A percentile compares a stretch with the other conserved stretches of the same genome.
Conservation (phyloP, 2,113 vertebrate species). For the Kryptolebias marmoratus region DNA sequence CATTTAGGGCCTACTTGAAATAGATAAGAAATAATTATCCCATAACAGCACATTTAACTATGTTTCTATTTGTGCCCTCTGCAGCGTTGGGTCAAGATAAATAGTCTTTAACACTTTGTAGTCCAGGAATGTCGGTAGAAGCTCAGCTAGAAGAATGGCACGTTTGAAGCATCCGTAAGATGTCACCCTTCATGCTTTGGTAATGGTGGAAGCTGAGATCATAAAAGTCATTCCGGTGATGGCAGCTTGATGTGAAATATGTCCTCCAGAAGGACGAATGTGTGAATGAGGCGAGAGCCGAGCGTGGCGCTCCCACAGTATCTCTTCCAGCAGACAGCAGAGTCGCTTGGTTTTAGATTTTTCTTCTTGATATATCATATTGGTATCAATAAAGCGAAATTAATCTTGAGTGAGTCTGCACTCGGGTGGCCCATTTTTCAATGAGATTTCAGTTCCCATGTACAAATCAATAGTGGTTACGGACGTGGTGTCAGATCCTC, state of each 20-base stretch:
- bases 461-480: conserved; percentile 43
- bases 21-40: not conserved
- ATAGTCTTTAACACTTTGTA: not conserved
- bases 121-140: conserved; percentile 8
- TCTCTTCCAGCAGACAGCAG: conserved; percentile 17
- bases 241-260: conserved; percentile 76
- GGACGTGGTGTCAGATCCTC: conserved; percentile 34
- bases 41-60: not conserved
- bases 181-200: conserved; percentile 66
- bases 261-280: conserved; percentile 64
- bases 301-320: conserved; percentile 16
- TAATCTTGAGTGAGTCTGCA: conserved; percentile 22
- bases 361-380: conserved; percentile 22
- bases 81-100: not conserved
- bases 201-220: conserved; percentile 63
- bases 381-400: conserved; percentile 22
- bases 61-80: not conserved
- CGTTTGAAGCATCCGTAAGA: conserved; percentile 53
- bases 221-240: conserved; percentile 64
- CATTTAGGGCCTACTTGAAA: not conserved
- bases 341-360: conserved; percentile 27
- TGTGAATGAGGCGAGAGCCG: conserved; percentile 37
- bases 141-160: conserved; percentile 13
- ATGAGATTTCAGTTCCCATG: conserved; percentile 29
- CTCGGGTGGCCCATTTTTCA: conserved; percentile 40